Percentiles rank a stretch among this genome's conserved stretches.
Evolutionary conservation across 2,797 vertebrate genomes (phyloP).

Genomic region (Crypturellus tataupa): DNA sequence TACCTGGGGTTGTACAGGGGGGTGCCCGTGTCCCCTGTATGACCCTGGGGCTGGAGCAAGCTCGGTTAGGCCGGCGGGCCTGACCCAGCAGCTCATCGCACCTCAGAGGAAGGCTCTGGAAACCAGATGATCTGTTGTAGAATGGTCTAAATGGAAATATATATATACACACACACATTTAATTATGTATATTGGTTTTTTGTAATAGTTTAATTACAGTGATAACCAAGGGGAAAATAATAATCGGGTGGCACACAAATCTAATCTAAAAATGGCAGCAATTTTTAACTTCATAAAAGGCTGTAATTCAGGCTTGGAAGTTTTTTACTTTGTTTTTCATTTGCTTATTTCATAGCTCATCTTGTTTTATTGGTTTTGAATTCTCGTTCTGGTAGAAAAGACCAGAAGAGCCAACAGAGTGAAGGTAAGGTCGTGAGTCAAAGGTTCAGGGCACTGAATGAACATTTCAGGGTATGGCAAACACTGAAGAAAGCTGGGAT

Average conservation of each 20-base stretch:
- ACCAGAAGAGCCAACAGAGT: background rate
- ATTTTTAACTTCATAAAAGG: background rate
- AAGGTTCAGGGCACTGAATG: background rate
- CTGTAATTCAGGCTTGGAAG: background rate
- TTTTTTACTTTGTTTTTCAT: background rate
- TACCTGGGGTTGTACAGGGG: no score
- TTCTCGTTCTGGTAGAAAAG: background rate
- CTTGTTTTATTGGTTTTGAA: background rate
- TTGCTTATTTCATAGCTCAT: background rate
- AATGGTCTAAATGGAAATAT: background rate
- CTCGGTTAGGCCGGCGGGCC: no score
- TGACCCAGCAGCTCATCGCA: no score
- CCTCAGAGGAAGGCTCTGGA: no score
- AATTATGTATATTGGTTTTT: background rate
- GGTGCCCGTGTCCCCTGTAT: no score
- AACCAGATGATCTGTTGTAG: background rate
- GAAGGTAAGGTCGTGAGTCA: background rate
- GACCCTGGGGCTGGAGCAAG: no score
- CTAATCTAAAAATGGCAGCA: background rate
- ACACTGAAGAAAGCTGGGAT: background rate
- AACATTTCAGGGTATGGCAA: background rate
- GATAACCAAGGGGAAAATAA: background rate
- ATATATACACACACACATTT: background rate
- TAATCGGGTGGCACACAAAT: background rate
- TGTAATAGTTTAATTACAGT: background rate